Conservation (phyloP, 2,888 invertebrate genomes). For the Pherbina coryleti region DNA sequence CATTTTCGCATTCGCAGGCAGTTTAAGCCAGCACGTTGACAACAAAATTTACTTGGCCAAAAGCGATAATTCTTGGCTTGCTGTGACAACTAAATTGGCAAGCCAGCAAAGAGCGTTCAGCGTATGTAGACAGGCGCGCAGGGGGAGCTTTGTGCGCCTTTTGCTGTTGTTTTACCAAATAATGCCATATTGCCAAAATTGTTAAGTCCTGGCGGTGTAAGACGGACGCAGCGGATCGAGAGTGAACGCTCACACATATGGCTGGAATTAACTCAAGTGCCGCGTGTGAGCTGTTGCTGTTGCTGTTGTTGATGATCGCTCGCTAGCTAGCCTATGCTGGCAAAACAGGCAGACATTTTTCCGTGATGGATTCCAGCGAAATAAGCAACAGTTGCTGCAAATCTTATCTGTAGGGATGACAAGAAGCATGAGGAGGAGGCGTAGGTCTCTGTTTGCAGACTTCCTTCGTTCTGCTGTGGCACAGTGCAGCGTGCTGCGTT, state of each 20-base stretch:
- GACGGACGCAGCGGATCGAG: background rate
- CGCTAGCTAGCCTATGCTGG: background rate
- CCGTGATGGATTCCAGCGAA: conserved; percentile 60
- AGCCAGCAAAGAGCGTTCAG: background rate
- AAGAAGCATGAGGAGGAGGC: conserved; percentile 45
- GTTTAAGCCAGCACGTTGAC: conserved; percentile 57
- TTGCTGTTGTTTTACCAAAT: conserved; percentile 31
- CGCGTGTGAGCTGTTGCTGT: conserved; percentile 12
- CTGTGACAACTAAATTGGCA: conserved; percentile 68
- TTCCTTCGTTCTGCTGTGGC: background rate
- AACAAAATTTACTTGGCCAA: conserved; percentile 67
- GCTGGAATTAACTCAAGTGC: conserved; percentile 37
- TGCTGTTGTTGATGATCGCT: no score
- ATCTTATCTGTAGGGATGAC: conserved; percentile 16
- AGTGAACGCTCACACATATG: conserved; percentile 36
- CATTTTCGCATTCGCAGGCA: conserved; percentile 13
- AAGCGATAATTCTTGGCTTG: conserved; percentile 67
- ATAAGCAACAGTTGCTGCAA: conserved; percentile 50
- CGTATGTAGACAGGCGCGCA: background rate
- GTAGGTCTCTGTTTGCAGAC: conserved; percentile 7
- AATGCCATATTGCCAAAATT: conserved; percentile 41
- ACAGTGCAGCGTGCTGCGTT: background rate
- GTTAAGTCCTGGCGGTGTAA: conserved; percentile 32
- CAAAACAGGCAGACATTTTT: conserved; percentile 45
- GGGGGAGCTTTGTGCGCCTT: background rate